phyloP scores from a whole-genome alignment of 2,113 vertebrate species.

The Mungos mungo region DNA sequence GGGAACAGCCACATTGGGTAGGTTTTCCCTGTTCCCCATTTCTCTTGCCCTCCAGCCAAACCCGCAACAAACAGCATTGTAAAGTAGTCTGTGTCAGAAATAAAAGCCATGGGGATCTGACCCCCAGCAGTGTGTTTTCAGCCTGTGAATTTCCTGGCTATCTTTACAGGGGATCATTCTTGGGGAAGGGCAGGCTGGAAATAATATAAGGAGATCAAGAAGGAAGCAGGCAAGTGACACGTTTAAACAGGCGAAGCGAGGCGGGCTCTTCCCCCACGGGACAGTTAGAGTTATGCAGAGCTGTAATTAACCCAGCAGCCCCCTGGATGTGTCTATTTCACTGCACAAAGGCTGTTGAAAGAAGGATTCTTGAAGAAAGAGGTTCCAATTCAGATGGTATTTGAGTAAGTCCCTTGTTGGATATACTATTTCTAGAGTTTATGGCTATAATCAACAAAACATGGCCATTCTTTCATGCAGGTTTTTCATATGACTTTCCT shows the following conservation, averaged over 20 bases:
- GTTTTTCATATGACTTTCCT: slow-evolving; percentile 69
- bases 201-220: slow-evolving; percentile 76
- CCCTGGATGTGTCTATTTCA: slow-evolving; percentile 69
- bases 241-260: slow-evolving; percentile 67
- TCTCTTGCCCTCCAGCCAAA: slow-evolving; percentile 41
- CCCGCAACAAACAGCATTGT: not conserved
- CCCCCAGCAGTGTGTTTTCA: slow-evolving; percentile 50
- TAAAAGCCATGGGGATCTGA: slow-evolving; percentile 11
- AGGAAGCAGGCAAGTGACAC: slow-evolving; percentile 77
- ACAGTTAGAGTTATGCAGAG: slow-evolving; percentile 71
- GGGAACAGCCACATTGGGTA: not conserved
- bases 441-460: slow-evolving; percentile 78
- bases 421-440: slow-evolving; percentile 75
- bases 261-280: slow-evolving; percentile 39
- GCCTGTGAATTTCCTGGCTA: slow-evolving; percentile 63
- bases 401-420: slow-evolving; percentile 73
- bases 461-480: slow-evolving; percentile 63
- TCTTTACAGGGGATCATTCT: slow-evolving; percentile 66
- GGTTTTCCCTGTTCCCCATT: not conserved
- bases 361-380: slow-evolving; percentile 76
- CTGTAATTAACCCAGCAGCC: slow-evolving; percentile 78
- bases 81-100: slow-evolving; percentile 51
- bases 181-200: slow-evolving; percentile 66
- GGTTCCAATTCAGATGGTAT: slow-evolving; percentile 75
- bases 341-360: slow-evolving; percentile 76